Base-by-base conservation (phyloP, 2,888 invertebrate species). In the Apomyelois bistriatella region DNA sequence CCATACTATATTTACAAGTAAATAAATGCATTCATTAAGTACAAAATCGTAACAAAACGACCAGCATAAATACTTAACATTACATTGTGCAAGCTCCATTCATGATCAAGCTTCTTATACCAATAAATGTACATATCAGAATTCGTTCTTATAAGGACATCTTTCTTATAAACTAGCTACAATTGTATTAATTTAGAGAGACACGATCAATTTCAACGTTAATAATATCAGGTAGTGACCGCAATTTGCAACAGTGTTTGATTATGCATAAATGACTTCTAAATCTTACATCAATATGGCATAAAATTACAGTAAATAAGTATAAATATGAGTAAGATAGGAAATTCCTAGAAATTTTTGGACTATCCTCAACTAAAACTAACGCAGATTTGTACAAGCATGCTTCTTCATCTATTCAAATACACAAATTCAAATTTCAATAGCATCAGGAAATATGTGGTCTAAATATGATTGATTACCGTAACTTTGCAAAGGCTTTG, bases 401-500 rank as follows among this genome's bases (percentile, higher is more conserved):
- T 52, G 15, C 43, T 28, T 52, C 40, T 6, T 30, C 48, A 15
- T 38, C 13, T 38, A 48, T 13, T 48, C 49, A 50, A 41, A 37
- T 22, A 35, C 36, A 52, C 17, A 16, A 52, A 41, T 22, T 76
- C 70, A 90, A 63, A 90, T 85, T 76, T 90, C 90, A 58, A 90
- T 79, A 59, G 90, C 90, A 60, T 89, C 88, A 55, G 93, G 93
- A 68, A 93, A 93, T 59, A 93, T 86, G 62, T 93, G 92, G 68
- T 93, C 92, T 64, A 93, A 87, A 74, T 93, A 93, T 56, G 91
- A 90, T 71, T 92, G 92, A 65, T 92, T 81, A 53, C 92, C 92
- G 63, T 83, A 90, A 62, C 90, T 89, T 66, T 92, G 92, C 56
- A 93, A 70, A 9, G 93, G 92, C 68, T 90, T 92, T 35, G 93